These are phyloP conservation scores for Ctenopoma multispine DNA, from an alignment of 2,797 vertebrate genomes.

Conservation along the genomic window DNA sequence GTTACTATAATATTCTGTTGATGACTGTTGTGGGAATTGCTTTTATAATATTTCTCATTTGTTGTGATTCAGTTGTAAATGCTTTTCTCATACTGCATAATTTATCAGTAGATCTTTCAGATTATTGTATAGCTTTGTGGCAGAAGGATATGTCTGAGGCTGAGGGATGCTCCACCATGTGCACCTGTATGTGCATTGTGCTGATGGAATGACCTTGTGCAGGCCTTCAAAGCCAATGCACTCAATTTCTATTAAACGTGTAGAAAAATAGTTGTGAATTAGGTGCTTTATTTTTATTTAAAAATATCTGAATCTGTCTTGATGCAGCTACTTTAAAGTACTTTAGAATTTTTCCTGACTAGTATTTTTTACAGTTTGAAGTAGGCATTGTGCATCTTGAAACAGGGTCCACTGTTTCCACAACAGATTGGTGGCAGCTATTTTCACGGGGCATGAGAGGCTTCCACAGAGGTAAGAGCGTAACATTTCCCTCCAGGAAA, in stretches of 20 bases:
- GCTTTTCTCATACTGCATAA: constrained; percentile 22
- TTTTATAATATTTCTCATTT: constrained; percentile 42
- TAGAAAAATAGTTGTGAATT: not conserved
- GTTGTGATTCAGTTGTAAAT: constrained; percentile 74
- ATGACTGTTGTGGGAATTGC: constrained; percentile 25
- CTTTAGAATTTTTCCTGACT: not conserved
- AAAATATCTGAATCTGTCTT: not conserved
- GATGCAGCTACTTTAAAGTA: not conserved
- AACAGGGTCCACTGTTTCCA: not conserved
- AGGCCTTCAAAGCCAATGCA: not conserved
- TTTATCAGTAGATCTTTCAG: constrained; percentile 16
- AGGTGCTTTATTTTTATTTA: not conserved
- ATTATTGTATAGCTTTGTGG: constrained; percentile 14
- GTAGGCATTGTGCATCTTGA: not conserved
- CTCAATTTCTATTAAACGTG: not conserved
- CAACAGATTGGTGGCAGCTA: not conserved
- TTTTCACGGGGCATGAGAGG: not conserved
- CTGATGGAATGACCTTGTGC: not conserved
- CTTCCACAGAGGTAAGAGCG: not conserved
- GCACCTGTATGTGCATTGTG: not conserved
- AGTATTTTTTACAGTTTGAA: not conserved
- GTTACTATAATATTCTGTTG: constrained; percentile 27
- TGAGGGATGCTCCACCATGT: not conserved
- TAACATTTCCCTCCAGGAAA: not conserved
- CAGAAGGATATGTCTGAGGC: not conserved